phyloP scores from a whole-genome alignment of 2,888 invertebrate species.

The Rugalucina vietnamica region DNA sequence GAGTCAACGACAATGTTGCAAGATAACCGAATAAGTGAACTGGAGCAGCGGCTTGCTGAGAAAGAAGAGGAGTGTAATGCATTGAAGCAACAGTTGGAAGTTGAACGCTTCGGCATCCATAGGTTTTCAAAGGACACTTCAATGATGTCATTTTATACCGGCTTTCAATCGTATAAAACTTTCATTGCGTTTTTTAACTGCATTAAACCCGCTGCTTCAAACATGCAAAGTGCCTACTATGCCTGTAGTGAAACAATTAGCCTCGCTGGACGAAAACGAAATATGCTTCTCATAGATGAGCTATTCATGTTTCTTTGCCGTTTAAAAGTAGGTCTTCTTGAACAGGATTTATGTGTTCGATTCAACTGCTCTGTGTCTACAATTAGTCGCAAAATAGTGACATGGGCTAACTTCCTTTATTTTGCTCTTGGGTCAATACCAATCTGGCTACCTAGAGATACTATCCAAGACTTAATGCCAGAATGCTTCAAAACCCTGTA shows the following conservation, averaged over 20 bases:
- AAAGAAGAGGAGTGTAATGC: constrained; percentile 1
- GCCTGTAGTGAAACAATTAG: constrained; percentile 6
- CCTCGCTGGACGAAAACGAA: constrained; percentile 19
- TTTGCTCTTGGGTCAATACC: constrained; percentile 28
- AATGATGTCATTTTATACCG: constrained; percentile 29
- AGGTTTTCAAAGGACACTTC: constrained; percentile 14
- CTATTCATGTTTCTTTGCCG: constrained; percentile 38
- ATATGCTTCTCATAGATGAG: constrained; percentile 30
- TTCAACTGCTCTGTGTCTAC: constrained; percentile 40
- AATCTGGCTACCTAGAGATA: constrained; percentile 26
- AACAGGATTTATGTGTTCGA: constrained; percentile 32
- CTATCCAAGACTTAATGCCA: constrained; percentile 39
- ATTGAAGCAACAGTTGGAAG: not conserved
- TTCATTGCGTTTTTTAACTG: constrained; percentile 23
- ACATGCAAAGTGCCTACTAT: constrained; percentile 30
- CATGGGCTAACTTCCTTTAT: constrained; percentile 45
- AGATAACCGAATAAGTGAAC: too few species aligned
- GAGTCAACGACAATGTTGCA: too few species aligned
- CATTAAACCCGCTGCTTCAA: constrained; percentile 24
- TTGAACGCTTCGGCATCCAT: constrained; percentile 15
- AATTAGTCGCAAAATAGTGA: constrained; percentile 36
- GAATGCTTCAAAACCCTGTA: constrained; percentile 25
- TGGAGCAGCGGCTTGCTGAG: too few species aligned
- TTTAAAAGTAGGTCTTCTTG: constrained; percentile 26
- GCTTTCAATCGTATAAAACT: constrained; percentile 7